Evolutionary conservation across 1,140 invertebrate genomes (phyloP).

Genomic region (Lysiphlebus fabarum): DNA sequence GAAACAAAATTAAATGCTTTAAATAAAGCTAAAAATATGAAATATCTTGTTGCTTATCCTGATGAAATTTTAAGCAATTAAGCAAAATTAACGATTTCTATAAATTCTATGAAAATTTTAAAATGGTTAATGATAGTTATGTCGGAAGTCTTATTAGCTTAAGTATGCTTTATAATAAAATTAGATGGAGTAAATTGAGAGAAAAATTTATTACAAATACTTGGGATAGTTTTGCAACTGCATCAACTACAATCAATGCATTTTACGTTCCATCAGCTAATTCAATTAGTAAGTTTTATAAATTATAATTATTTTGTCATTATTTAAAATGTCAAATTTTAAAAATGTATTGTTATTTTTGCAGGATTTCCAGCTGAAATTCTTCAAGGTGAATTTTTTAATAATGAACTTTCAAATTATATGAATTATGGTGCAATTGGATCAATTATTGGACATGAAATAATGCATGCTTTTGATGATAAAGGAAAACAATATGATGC

Average conservation of each 20-base stretch:
- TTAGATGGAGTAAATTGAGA: slow-evolving; percentile 73
- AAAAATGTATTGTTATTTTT: neutral
- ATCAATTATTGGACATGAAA: slow-evolving; percentile 65
- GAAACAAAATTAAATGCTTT: slow-evolving; percentile 60
- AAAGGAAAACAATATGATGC: slow-evolving; percentile 65
- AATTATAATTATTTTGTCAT: neutral
- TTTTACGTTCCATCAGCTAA: slow-evolving; percentile 67
- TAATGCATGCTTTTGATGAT: slow-evolving; percentile 64
- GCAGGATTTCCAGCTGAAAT: slow-evolving; percentile 76
- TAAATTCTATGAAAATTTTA: slow-evolving; percentile 69
- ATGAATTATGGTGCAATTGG: slow-evolving; percentile 75
- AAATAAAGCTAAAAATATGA: slow-evolving; percentile 58
- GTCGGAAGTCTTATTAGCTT: slow-evolving; percentile 73
- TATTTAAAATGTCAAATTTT: slow-evolving; percentile 1
- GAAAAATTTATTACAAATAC: slow-evolving; percentile 75
- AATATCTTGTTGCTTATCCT: slow-evolving; percentile 59
- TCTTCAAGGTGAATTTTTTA: slow-evolving; percentile 71
- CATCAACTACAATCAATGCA: slow-evolving; percentile 65
- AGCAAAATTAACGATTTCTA: slow-evolving; percentile 59
- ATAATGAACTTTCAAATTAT: slow-evolving; percentile 66
- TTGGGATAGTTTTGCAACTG: slow-evolving; percentile 42
- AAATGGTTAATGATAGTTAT: slow-evolving; percentile 66
- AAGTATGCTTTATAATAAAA: slow-evolving; percentile 71
- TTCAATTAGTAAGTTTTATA: slow-evolving; percentile 59
- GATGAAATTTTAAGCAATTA: slow-evolving; percentile 67